These are phyloP conservation scores for Dendrolimus houi DNA, from an alignment of 2,888 invertebrate species.

Conservation along the genomic window DNA sequence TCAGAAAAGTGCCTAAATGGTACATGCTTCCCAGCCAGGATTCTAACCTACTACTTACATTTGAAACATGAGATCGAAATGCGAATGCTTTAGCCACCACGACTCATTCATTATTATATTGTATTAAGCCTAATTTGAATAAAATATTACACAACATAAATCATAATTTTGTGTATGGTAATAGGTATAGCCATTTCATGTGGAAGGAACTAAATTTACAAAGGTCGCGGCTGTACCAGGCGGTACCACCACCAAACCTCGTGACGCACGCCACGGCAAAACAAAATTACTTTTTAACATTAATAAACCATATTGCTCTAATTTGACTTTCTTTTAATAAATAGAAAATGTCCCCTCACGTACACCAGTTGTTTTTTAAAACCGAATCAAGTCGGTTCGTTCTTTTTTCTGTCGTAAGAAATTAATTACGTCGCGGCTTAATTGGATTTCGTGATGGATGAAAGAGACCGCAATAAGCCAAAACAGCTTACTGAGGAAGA, in stretches of 20 bases:
- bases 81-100: too few species aligned
- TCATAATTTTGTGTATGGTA: too few species aligned
- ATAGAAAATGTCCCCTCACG: constrained; percentile 55
- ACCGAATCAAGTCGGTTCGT: constrained; percentile 53
- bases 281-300: constrained; percentile 68
- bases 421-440: constrained; percentile 15
- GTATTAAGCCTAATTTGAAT: too few species aligned
- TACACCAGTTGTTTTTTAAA: constrained; percentile 72
- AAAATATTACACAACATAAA: too few species aligned
- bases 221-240: constrained; percentile 26
- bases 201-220: neutral
- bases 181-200: too few species aligned
- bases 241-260: constrained; percentile 32
- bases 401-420: constrained; percentile 20
- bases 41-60: too few species aligned
- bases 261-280: constrained; percentile 57
- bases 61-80: too few species aligned
- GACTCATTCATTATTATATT: too few species aligned
- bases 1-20: too few species aligned
- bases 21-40: too few species aligned
- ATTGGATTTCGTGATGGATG: constrained; percentile 30
- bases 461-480: constrained; percentile 36
- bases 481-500: constrained; percentile 63
- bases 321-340: constrained; percentile 72
- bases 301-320: constrained; percentile 72